Evolutionary conservation across 2,888 invertebrate genomes (phyloP), one percentile per base, ranked within the genome.

Genomic region (Formica aserva): DNA sequence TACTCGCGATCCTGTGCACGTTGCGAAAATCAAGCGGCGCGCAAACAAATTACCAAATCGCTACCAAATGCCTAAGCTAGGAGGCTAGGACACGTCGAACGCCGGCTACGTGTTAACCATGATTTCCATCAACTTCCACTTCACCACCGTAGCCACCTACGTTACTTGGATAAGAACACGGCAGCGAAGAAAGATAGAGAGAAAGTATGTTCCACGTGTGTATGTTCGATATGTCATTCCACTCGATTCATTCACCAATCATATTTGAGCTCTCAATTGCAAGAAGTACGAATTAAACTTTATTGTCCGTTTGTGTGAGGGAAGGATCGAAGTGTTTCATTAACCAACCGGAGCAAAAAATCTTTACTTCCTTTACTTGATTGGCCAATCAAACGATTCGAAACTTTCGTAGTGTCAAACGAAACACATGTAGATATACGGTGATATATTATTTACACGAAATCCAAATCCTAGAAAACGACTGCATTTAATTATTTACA

Each of bases 51-150:
- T 88, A 89, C 84, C 69, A 85, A 85, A 84, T 84, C 72, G 26
- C 71, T 71, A 45, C 15, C 52, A 52, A 52, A 85, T 84, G 83
- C 85, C 83, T 91, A 86, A 84, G 81, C 90, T 86, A 86, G 85
- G 82, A 91, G 84, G 86, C 86, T 85, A 91, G 89, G 92, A 92
- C 92, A 92, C 91, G 92, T 92, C 91, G 86, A 91, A 89, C 89
- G 87, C 92, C 92, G 92, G 91, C 89, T 90, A 90, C 91, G 90
- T 90, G 90, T 90, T 89, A 86, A 90, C 65, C 89, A 90, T 90
- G 82, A 89, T 85, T 89, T 89, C 88, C 86, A 87, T 78, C 83
- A 55, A 69, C 52, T 52, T 52, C 52, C n/a, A 52, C n/a, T n/a
- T 26, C 26, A 26, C 26, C 26, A 52, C 66, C 35, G 41, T 55